These are phyloP conservation scores for Anhinga rufa DNA, from an alignment of 2,113 vertebrate species.

Conservation along the genomic window DNA sequence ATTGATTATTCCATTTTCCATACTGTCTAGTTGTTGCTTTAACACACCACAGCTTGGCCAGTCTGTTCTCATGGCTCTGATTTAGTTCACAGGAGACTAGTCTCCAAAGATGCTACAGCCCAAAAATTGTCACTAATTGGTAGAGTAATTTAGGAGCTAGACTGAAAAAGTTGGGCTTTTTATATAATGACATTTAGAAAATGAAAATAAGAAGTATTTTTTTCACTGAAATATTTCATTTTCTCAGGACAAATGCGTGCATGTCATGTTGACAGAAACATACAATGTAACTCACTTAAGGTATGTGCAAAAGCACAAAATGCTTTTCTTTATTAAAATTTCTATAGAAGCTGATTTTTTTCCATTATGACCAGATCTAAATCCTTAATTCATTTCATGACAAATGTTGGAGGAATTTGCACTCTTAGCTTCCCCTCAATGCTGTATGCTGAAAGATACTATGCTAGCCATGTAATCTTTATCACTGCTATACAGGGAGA, in stretches of 20 bases:
- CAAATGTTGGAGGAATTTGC: background rate
- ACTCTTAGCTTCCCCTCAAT: background rate
- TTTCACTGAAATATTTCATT: background rate
- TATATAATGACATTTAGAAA: background rate
- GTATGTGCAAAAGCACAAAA: background rate
- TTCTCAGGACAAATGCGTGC: background rate
- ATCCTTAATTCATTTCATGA: background rate
- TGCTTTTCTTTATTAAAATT: background rate
- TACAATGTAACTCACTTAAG: background rate
- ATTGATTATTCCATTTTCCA: background rate
- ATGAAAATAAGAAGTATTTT: background rate
- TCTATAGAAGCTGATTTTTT: background rate
- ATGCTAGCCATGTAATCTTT: background rate
- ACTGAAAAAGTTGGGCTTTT: fast-evolving
- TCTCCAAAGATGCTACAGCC: background rate
- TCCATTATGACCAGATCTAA: background rate
- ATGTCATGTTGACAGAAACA: background rate
- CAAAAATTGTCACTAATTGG: background rate
- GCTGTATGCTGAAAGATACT: background rate
- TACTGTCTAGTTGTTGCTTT: background rate
- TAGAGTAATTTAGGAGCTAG: background rate
- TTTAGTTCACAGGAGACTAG: too few species aligned
- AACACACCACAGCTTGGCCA: background rate
- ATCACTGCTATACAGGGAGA: background rate
- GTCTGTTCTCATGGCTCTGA: background rate